These are phyloP conservation scores for Cerceris ruficornis DNA, from an alignment of 2,888 invertebrate genomes.

Conservation along the genomic window DNA sequence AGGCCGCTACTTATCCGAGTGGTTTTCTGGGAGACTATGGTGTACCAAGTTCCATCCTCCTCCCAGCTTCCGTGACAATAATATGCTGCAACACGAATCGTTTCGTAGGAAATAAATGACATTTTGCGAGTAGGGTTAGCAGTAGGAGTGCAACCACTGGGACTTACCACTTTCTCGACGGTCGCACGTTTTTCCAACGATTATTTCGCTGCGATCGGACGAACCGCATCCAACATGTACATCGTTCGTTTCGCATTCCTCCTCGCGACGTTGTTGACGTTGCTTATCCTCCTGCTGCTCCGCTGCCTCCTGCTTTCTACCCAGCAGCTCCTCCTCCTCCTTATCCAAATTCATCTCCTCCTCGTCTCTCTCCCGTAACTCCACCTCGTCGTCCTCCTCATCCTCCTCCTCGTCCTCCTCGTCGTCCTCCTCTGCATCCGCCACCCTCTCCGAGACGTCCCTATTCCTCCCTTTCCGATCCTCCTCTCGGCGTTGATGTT, in stretches of 20 bases:
- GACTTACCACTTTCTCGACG: conserved; percentile 71
- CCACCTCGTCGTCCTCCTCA: too few relatives aligned
- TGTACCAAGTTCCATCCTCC: conserved; percentile 85
- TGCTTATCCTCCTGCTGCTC: conserved; percentile 8
- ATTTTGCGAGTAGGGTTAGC: too few relatives aligned
- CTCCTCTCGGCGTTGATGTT: conserved; percentile 24
- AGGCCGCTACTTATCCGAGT: conserved; percentile 60
- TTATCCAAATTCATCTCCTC: too few relatives aligned
- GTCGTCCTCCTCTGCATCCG: too few relatives aligned
- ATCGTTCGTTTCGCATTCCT: conserved; percentile 74
- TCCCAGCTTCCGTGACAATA: conserved; percentile 90
- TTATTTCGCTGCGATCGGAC: conserved; percentile 76
- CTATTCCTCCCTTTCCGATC: neutral
- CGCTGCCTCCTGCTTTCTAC: too few relatives aligned
- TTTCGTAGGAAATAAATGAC: neutral
- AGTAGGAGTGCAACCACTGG: neutral
- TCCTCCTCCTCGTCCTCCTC: too few relatives aligned
- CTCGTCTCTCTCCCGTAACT: too few relatives aligned
- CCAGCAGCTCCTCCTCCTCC: too few relatives aligned
- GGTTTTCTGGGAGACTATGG: conserved; percentile 85
- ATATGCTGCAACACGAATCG: conserved; percentile 83
- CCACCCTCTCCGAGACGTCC: too few relatives aligned
- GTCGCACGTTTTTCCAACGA: conserved; percentile 76
- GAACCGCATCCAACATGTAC: conserved; percentile 78
- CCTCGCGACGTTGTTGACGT: conserved; percentile 42